A percentile compares a stretch with the other conserved stretches of the same genome.
Conservation (phyloP, 2,113 vertebrate genomes). For the Megalops atlanticus region DNA sequence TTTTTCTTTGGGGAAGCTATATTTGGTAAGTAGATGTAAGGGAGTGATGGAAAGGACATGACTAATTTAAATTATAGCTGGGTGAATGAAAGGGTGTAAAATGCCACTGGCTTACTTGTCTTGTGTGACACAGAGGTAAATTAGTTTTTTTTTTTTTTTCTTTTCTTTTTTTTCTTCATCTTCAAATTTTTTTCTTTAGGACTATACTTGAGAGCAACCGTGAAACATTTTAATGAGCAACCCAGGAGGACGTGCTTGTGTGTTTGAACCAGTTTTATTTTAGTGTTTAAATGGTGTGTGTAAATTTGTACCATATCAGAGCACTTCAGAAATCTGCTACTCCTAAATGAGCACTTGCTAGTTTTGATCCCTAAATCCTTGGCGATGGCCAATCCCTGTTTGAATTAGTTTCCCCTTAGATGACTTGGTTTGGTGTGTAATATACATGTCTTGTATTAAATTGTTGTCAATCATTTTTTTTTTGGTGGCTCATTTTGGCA, state of each 20-base stretch:
- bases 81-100: background rate
- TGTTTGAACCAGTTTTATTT: constrained; percentile 34
- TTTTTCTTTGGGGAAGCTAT: background rate
- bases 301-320: constrained; percentile 47
- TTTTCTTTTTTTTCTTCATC: background rate
- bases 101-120: background rate
- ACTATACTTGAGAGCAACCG: constrained; percentile 60
- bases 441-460: constrained; percentile 47
- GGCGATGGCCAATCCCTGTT: constrained; percentile 41
- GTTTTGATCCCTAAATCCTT: constrained; percentile 51
- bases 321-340: constrained; percentile 54
- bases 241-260: constrained; percentile 18
- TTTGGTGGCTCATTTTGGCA: background rate
- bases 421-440: constrained; percentile 43
- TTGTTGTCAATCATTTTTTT: constrained; percentile 48
- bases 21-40: background rate
- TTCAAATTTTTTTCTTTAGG: background rate
- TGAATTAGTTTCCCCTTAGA: constrained; percentile 45
- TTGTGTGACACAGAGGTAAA: background rate
- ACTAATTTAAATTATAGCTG: background rate
- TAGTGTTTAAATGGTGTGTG: constrained; percentile 38
- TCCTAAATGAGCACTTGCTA: constrained; percentile 64
- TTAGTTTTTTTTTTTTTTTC: background rate
- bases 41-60: background rate
- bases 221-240: constrained; percentile 40